Evolutionary conservation across 2,888 invertebrate species (phyloP), one percentile per base, ranked within the genome.

Genomic region (Xestia xanthographa): DNA sequence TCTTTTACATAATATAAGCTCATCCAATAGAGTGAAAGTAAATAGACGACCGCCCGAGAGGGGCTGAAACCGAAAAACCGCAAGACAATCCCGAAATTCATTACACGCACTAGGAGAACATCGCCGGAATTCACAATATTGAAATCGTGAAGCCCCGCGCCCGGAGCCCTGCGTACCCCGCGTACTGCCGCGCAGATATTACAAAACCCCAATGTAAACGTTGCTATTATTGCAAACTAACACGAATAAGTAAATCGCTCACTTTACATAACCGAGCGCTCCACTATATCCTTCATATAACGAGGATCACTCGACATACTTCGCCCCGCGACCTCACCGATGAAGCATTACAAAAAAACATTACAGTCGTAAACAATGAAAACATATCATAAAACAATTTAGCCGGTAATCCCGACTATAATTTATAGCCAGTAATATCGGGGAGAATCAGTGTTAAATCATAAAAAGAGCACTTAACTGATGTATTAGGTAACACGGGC

Each of bases 41-140:
- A 92, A 92, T 92, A 93, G 90, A 87, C 89, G 84, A 87, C 91
- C 91, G 91, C 89, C 87, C 75, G 90, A 90, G 90, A 90, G 91
- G 93, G 94, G 93, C 91, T 90, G 89, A 90, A 90, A 90, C 93
- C 94, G 94, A 95, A 94, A 95, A 95, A 95, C 96, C 96, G 90
- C 96, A 95, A 95, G 95, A 94, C 95, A 95, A 95, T 95, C 94
- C 95, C 94, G 89, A 96, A 96, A 96, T 96, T 96, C 96, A 96
- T 96, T 96, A 96, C 94, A 94, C 94, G 94, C 93, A 92, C 92
- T 91, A 87, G 83, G 91, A 92, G 93, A 94, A 91, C 95, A 95
- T 95, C 93, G 94, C 91, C 86, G 96, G 96, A 96, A 96, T 96
- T 96, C 95, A 95, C 96, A 96, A 96, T 96, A 96, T 96, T 96